A percentile compares a stretch with the other conserved stretches of the same genome.
phyloP scores from a whole-genome alignment of 2,113 vertebrate species.

The Phalacrocorax brasilianus region DNA sequence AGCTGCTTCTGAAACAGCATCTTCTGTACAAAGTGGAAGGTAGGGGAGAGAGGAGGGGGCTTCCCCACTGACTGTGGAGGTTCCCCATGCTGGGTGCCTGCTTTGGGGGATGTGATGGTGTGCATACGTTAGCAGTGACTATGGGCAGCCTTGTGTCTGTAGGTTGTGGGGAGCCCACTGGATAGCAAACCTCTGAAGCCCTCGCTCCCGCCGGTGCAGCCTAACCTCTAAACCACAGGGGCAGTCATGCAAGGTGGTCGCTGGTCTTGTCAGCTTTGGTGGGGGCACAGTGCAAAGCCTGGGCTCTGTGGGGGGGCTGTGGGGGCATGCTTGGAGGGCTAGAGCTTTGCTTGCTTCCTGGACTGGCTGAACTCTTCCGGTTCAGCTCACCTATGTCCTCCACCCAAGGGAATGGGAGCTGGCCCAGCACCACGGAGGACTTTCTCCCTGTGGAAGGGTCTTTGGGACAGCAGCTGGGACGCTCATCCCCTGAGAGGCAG shows the following conservation, averaged over 20 bases:
- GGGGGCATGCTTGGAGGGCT: neutral
- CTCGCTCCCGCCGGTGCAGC: accelerated
- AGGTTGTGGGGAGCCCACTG: accelerated
- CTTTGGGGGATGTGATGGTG: accelerated
- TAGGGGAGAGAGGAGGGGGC: accelerated
- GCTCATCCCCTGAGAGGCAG: neutral
- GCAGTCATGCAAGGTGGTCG: accelerated
- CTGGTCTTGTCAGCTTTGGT: neutral
- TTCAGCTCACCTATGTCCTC: neutral
- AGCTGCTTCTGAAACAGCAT: neutral
- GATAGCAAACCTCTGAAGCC: neutral
- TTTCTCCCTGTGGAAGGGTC: neutral
- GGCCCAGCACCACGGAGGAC: accelerated
- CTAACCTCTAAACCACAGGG: neutral
- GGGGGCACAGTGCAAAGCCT: neutral
- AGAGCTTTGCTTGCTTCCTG: neutral
- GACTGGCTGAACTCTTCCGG: neutral
- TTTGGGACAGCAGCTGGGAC: neutral
- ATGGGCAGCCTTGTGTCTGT: accelerated
- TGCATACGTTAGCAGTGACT: accelerated
- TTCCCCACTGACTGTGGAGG: neutral
- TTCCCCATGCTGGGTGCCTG: neutral
- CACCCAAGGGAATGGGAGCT: neutral
- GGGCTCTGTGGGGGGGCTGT: neutral
- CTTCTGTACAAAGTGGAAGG: neutral